A percentile compares a stretch with the other conserved stretches of the same genome.
phyloP scores from a whole-genome alignment of 2,888 invertebrate species.

The Drosophila sordidapex region DNA sequence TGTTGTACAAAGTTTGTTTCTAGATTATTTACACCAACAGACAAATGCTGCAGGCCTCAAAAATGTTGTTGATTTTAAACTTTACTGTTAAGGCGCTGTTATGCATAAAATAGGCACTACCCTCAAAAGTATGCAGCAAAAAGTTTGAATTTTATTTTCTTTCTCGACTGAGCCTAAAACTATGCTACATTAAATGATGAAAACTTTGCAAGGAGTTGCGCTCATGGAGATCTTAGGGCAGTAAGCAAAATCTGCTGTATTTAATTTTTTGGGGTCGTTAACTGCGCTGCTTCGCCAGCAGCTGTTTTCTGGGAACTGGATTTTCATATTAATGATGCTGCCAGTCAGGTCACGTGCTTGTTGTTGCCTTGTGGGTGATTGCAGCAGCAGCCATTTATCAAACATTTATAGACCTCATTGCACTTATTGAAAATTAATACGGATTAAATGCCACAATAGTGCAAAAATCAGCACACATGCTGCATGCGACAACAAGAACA shows the following conservation, averaged over 20 bases:
- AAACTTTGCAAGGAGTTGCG: not conserved
- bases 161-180: not conserved
- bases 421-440: conserved; percentile 79
- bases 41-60: not conserved
- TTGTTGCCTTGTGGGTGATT: conserved; percentile 12
- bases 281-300: not conserved
- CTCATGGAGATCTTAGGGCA: not conserved
- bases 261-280: not conserved
- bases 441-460: conserved; percentile 70
- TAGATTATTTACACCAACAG: not conserved
- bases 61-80: not conserved
- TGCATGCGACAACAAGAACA: conserved; percentile 5
- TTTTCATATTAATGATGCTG: conserved; percentile 23
- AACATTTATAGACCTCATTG: conserved; percentile 65
- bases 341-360: conserved; percentile 41
- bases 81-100: not conserved
- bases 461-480: conserved; percentile 74
- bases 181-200: conserved; percentile 4
- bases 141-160: accelerated
- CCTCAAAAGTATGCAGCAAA: conserved; percentile 11
- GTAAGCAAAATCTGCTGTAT: not conserved
- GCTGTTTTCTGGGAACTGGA: conserved; percentile 10
- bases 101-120: not conserved
- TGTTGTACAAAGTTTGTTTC: not conserved
- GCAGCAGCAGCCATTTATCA: conserved; percentile 64